Conservation (phyloP, 2,113 vertebrate genomes). For the Actenoides hombroni region DNA sequence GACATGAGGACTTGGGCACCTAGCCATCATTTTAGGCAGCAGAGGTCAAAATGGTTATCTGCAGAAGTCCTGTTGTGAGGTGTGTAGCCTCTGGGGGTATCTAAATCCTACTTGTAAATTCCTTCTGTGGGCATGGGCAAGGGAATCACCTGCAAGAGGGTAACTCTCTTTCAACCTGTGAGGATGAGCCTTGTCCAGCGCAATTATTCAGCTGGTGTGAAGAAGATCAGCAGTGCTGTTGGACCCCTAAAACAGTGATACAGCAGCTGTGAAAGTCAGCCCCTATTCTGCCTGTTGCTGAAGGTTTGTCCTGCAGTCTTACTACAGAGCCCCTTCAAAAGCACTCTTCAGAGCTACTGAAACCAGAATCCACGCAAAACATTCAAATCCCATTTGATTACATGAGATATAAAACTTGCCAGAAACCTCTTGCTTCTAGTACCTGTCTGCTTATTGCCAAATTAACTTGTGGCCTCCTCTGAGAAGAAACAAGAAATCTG, state of each 20-base stretch:
- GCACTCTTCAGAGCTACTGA: not conserved
- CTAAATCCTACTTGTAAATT: not conserved
- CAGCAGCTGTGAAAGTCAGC: not conserved
- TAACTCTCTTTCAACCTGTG: not conserved
- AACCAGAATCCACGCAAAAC: not conserved
- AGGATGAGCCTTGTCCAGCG: not conserved
- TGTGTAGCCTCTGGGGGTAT: not conserved
- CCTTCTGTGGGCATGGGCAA: not conserved
- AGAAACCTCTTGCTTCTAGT: not conserved
- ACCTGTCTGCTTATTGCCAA: not conserved
- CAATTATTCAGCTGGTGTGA: not conserved
- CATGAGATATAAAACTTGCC: not conserved
- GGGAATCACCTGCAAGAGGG: not conserved
- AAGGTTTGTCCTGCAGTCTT: not conserved
- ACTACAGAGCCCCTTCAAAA: not conserved
- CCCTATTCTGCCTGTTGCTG: not conserved
- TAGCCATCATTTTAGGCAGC: not conserved
- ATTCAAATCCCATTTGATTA: not conserved
- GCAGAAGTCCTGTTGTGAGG: not conserved
- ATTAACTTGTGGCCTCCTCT: not conserved
- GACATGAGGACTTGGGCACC: not conserved
- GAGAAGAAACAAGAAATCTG: not conserved
- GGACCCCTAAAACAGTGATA: not conserved
- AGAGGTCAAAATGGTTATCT: not conserved
- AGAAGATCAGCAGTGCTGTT: not conserved